Evolutionary conservation across 2,888 invertebrate genomes (phyloP).

Genomic region (Callosobruchus maculatus): DNA sequence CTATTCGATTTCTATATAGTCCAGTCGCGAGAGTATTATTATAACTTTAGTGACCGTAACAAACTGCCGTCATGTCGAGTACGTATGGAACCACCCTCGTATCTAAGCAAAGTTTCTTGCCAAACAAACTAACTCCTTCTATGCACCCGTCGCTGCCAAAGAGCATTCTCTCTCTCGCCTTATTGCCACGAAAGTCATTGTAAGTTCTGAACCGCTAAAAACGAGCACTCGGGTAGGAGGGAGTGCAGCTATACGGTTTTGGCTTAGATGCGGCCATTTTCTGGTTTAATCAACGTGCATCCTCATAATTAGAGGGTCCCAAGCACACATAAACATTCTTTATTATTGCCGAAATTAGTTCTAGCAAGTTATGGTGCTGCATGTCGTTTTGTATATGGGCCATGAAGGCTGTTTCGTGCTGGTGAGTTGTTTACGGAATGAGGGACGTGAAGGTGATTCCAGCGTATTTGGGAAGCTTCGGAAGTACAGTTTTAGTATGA

Average conservation of each 20-base stretch:
- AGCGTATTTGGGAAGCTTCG: no score
- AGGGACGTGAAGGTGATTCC: no score
- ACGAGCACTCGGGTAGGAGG: not conserved
- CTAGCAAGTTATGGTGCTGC: not conserved
- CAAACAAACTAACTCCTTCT: not conserved
- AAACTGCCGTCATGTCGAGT: no score
- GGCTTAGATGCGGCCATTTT: not conserved
- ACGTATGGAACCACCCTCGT: no score
- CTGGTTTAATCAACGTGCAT: not conserved
- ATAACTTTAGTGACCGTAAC: no score
- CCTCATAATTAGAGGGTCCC: not conserved
- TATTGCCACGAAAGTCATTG: not conserved
- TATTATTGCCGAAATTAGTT: not conserved
- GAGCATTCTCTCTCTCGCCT: not conserved
- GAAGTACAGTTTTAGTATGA: no score
- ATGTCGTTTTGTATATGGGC: not conserved
- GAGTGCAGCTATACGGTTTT: not conserved
- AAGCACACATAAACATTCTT: not conserved
- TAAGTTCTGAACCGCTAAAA: not conserved
- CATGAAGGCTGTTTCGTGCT: not conserved
- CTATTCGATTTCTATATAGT: no score
- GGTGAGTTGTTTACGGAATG: not conserved
- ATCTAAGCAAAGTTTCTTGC: not conserved
- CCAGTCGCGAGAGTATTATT: no score
- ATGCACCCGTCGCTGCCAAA: not conserved